Evolutionary conservation across 2,113 vertebrate genomes (phyloP).

Genomic region (Phrynosoma blainvillii): DNA sequence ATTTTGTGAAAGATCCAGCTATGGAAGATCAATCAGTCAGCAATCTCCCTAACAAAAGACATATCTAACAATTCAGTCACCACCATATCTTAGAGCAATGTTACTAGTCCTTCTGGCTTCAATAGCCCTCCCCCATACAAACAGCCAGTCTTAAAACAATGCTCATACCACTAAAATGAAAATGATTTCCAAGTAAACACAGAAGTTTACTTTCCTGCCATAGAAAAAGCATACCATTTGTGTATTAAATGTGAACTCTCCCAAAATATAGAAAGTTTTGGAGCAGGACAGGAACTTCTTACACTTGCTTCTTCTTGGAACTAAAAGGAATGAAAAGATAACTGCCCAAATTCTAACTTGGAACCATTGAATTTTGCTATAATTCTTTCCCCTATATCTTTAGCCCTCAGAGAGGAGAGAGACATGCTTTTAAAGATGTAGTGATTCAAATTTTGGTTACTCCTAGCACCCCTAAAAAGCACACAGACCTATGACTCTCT

Average conservation of each 20-base stretch:
- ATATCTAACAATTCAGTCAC: neutral
- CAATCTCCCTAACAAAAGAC: neutral
- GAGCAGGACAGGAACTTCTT: neutral
- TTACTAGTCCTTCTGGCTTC: neutral
- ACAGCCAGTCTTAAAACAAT: neutral
- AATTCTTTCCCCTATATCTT: neutral
- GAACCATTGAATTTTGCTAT: neutral
- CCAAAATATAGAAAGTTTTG: neutral
- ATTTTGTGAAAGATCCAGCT: neutral
- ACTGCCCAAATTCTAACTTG: neutral
- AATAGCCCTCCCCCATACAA: neutral
- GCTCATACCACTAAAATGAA: neutral
- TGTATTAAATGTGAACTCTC: neutral
- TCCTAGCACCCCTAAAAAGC: neutral
- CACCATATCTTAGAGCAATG: no score
- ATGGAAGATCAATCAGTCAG: neutral
- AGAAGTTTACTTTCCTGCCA: neutral
- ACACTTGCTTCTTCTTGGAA: neutral
- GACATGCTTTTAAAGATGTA: neutral
- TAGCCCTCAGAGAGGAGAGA: neutral
- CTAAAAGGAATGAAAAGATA: neutral
- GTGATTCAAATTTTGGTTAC: neutral
- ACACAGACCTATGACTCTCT: neutral
- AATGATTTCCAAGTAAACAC: neutral
- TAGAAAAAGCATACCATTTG: no score